These are phyloP conservation scores for Anguilla japonica DNA, from an alignment of 2,113 vertebrate genomes.

Conservation along the genomic window DNA sequence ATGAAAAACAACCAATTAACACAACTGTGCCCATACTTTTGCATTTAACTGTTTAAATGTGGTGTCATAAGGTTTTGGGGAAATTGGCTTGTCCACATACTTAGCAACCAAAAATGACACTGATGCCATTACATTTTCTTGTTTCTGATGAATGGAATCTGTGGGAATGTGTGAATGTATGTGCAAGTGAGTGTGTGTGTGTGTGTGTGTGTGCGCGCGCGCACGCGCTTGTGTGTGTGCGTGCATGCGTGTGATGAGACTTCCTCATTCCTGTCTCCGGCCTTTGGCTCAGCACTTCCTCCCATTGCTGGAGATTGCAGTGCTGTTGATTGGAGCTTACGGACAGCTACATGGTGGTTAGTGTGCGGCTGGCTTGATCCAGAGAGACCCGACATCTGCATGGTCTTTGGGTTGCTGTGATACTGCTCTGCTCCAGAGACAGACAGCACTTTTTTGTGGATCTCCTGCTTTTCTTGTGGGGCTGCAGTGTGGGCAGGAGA, in stretches of 20 bases:
- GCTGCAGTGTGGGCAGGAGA: neutral
- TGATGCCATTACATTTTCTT: too few relatives aligned
- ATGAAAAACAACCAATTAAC: neutral
- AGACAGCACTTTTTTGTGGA: neutral
- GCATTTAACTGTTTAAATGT: too few relatives aligned
- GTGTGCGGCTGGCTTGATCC: neutral
- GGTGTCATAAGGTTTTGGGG: too few relatives aligned
- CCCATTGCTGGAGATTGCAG: conserved; percentile 1
- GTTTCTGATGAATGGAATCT: too few relatives aligned
- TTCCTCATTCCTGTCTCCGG: conserved; percentile 19
- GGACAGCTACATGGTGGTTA: neutral
- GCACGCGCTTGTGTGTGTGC: conserved; percentile 28
- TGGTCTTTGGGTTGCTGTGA: neutral
- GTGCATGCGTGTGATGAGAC: conserved; percentile 27
- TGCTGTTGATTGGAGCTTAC: neutral
- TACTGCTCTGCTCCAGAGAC: neutral
- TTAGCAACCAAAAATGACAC: too few relatives aligned
- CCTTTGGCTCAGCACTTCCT: conserved; percentile 20
- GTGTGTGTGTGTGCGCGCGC: conserved; percentile 20
- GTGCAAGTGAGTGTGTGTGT: conserved; percentile 4
- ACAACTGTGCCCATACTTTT: neutral
- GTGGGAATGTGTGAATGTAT: neutral
- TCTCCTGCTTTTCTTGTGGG: neutral
- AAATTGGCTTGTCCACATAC: too few relatives aligned
- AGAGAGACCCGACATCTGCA: neutral